Conservation (phyloP, 2,888 invertebrate genomes). For the Fabriciana adippe region DNA sequence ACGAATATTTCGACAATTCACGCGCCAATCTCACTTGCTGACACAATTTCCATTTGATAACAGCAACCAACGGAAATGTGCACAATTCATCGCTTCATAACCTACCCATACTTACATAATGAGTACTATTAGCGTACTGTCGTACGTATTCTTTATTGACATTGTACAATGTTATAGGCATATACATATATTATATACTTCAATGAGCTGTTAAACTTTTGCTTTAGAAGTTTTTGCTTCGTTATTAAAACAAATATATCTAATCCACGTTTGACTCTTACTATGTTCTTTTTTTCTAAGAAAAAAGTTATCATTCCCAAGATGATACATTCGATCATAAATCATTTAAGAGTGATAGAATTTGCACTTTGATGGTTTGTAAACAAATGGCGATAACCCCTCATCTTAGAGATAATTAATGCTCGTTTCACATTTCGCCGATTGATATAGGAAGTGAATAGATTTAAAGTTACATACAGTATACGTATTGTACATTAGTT, state of each 20-base stretch:
- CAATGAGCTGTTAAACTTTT: too few relatives aligned
- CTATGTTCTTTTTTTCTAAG: background rate
- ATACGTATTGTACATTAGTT: too few relatives aligned
- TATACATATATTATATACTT: too few relatives aligned
- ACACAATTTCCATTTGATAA: conserved; percentile 35
- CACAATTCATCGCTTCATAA: conserved; percentile 1
- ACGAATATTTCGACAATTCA: conserved; percentile 27
- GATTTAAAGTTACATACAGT: background rate
- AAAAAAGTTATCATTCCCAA: background rate
- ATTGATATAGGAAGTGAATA: background rate
- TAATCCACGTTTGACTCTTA: too few relatives aligned
- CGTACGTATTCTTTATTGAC: background rate
- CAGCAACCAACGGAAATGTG: conserved; percentile 28
- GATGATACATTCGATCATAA: conserved; percentile 14
- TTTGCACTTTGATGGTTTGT: background rate
- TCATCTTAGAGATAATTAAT: background rate
- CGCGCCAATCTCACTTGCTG: conserved; percentile 34
- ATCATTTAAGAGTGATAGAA: background rate
- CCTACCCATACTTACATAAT: background rate
- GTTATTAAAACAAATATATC: too few relatives aligned
- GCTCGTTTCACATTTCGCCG: background rate
- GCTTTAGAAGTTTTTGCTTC: too few relatives aligned
- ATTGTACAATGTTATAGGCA: background rate
- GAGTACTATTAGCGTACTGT: background rate
- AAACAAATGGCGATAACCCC: conserved; percentile 25